Evolutionary conservation across 2,113 vertebrate species (phyloP).

Genomic region (Falcunculus frontatus): DNA sequence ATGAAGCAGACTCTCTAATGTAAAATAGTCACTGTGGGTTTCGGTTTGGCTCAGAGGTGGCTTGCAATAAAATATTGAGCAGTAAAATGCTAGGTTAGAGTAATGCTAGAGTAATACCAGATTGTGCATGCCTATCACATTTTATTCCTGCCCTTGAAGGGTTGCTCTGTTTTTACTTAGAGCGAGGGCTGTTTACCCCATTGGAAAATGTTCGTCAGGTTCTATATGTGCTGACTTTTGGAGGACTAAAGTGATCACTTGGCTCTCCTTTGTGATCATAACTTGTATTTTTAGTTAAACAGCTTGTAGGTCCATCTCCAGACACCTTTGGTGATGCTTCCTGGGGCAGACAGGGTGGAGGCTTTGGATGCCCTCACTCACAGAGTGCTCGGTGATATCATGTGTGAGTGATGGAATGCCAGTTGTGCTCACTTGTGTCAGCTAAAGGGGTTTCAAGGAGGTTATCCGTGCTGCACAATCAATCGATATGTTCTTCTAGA

Average conservation of each 20-base stretch:
- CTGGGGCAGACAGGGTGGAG: background rate
- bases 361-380: background rate
- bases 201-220: background rate
- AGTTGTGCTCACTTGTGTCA: background rate
- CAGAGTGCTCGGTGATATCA: background rate
- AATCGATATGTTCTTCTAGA: background rate
- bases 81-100: slow-evolving; percentile 13
- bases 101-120: slow-evolving; percentile 1
- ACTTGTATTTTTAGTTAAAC: background rate
- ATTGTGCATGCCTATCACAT: background rate
- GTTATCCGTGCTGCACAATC: background rate
- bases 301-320: background rate
- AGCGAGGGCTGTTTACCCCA: background rate
- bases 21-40: slow-evolving; percentile 29
- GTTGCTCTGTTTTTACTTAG: background rate
- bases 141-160: background rate
- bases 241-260: background rate
- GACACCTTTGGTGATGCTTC: background rate
- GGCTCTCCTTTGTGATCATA: background rate
- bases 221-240: background rate
- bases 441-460: background rate
- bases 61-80: slow-evolving; percentile 10
- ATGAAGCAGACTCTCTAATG: slow-evolving; percentile 18
- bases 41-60: background rate
- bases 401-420: background rate